Percentiles rank a stretch among this genome's conserved stretches.
Evolutionary conservation across 1,140 invertebrate species (phyloP).

Genomic region (Chironomus tepperi): DNA sequence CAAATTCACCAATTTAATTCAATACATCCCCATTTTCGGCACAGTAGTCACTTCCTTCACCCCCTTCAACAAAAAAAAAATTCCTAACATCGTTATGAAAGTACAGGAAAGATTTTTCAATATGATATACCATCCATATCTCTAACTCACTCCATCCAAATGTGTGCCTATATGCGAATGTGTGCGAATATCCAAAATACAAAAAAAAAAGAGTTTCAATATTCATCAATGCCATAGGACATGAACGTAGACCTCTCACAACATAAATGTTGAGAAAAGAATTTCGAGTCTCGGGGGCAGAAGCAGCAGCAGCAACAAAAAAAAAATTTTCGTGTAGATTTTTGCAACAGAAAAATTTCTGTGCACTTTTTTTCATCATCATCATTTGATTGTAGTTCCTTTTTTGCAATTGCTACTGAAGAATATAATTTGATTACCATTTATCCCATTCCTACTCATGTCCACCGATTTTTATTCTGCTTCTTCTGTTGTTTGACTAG

Average conservation of each 20-base stretch:
- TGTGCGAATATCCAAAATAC: not conserved
- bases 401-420: slow-evolving; percentile 4
- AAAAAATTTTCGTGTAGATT: not conserved
- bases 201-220: not conserved
- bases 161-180: not conserved
- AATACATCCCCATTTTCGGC: no score
- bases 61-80: no score
- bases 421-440: slow-evolving; percentile 18
- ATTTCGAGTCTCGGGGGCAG: not conserved
- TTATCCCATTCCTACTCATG: not conserved
- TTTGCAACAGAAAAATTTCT: not conserved
- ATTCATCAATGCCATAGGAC: slow-evolving; percentile 11
- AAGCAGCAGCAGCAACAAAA: no score
- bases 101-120: no score
- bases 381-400: slow-evolving; percentile 2
- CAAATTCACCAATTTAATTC: no score
- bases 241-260: slow-evolving; percentile 5
- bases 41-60: no score
- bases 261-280: not conserved
- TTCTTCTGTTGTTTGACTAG: no score
- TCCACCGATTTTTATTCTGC: not conserved
- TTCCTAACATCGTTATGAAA: no score
- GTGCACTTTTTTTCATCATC: not conserved
- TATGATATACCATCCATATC: no score
- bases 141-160: no score